Percentiles rank a stretch among this genome's conserved stretches.
Evolutionary conservation across 1,140 invertebrate species (phyloP).

Genomic region (Globodera rostochiensis): DNA sequence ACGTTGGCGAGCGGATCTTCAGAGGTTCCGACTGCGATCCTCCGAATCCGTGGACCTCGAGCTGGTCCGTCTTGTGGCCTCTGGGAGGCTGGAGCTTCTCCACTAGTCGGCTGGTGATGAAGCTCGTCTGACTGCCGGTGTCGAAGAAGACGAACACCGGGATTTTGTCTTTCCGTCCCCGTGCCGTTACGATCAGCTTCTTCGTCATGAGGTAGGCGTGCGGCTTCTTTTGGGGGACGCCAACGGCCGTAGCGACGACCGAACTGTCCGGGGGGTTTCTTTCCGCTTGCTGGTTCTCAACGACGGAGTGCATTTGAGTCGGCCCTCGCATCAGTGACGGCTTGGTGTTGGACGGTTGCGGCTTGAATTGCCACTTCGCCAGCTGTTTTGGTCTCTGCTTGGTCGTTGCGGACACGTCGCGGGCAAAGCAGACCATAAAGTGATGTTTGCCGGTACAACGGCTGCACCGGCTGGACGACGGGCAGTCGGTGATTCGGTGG

Average conservation of each 20-base stretch:
- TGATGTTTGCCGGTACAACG: neutral
- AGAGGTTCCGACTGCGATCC: no score
- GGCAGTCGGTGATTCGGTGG: neutral
- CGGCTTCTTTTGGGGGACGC: neutral
- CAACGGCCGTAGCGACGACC: neutral
- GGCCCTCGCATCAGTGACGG: neutral
- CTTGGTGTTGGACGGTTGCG: neutral
- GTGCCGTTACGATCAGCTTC: neutral
- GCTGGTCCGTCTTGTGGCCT: neutral
- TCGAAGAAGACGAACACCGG: slow-evolving; percentile 19
- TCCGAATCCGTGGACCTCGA: no score
- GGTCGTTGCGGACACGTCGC: neutral
- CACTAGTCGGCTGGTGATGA: neutral
- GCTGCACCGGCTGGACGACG: neutral
- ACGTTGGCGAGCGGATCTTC: no score
- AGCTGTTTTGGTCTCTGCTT: neutral
- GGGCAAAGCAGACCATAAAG: neutral
- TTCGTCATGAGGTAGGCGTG: slow-evolving; percentile 9
- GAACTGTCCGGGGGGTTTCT: neutral
- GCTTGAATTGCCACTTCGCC: neutral
- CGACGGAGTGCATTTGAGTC: neutral
- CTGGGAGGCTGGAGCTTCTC: neutral
- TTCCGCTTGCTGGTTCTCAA: neutral
- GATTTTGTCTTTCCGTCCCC: neutral
- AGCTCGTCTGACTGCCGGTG: slow-evolving; percentile 6